Base-by-base conservation (phyloP, 2,113 vertebrate species). In the Pseudopodoces humilis region DNA sequence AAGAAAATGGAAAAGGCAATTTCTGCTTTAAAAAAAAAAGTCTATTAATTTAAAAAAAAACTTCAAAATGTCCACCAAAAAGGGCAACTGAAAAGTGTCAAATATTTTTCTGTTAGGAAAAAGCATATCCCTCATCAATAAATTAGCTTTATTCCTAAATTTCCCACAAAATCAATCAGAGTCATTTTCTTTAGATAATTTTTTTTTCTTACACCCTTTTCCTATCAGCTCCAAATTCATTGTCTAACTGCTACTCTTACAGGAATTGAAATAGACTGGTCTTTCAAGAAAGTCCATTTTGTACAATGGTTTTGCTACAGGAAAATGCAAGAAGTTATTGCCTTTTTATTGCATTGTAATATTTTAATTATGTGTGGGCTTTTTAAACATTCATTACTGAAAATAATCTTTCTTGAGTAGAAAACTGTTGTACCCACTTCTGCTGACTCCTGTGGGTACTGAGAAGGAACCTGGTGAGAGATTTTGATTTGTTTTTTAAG, bases 351-450 rank as follows among this genome's bases (percentile, higher is more conserved):
- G 13, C 14, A 35, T 78, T 77, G 49, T 56, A 69, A 8, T 75
- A 55, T 76, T 94, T 90, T 84, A 69, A 63, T 86, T 86, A 70
- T 43, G 19, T 46, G 12, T 50, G 17, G 47, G n/a, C 24, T 92
- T 93, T 91, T 64, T 25, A 86, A 90, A 31, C 47, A 53, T 50
- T 81, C 19, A 37, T 60, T 93, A 60, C 47, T 88, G 85, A 88
- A 92, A 93, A 93, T 84, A 81, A 90, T 78, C 64, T 93, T 82
- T 13, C 25, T 81, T 94, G 83, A 90, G 50, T 43, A 71, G 41
- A 67, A 92, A 88, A 68, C 44, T 69, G 14, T 88, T 74, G 68
- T 50, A 88, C 24, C 25, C 37, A 64, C 21, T 25, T 94, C 53
- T 91, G 47, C 41, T 76, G 30, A 74, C 58, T 67, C 24, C 55